Percentiles rank a stretch among this genome's conserved stretches.
Conservation (phyloP, 2,113 vertebrate genomes). For the Limnothrissa miodon region DNA sequence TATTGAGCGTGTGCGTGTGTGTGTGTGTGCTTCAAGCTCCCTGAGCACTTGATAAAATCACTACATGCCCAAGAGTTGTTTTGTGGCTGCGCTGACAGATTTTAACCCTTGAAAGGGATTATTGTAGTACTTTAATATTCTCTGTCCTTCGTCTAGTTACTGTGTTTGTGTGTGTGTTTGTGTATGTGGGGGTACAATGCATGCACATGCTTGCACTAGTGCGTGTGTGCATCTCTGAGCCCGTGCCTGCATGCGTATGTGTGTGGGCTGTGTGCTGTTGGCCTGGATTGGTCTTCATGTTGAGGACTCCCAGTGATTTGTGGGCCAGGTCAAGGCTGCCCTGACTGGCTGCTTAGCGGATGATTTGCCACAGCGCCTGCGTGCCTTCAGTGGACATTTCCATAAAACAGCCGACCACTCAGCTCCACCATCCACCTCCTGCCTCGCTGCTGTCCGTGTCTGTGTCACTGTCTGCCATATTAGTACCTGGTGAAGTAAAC, state of each 20-base stretch:
- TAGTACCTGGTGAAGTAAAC: not conserved
- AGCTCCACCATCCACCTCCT: not conserved
- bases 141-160: not conserved
- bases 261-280: not conserved
- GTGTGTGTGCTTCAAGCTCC: not conserved
- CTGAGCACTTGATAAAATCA: not conserved
- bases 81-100: not conserved
- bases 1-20: not conserved
- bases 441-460: not conserved
- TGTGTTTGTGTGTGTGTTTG: not conserved
- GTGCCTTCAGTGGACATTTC: slow-evolving; percentile 3
- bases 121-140: not conserved
- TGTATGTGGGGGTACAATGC: not conserved
- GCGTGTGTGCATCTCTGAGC: not conserved
- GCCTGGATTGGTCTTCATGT: not conserved
- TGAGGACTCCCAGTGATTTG: not conserved
- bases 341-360: not conserved
- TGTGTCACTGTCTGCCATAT: not conserved
- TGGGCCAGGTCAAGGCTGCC: not conserved
- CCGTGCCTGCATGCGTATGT: not conserved
- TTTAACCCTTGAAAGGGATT: not conserved
- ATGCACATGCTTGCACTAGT: not conserved
- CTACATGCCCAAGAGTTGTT: not conserved
- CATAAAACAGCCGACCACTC: not conserved
- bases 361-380: not conserved